Base-by-base conservation (phyloP, 1,140 invertebrate species). In the Wasmannia auropunctata region DNA sequence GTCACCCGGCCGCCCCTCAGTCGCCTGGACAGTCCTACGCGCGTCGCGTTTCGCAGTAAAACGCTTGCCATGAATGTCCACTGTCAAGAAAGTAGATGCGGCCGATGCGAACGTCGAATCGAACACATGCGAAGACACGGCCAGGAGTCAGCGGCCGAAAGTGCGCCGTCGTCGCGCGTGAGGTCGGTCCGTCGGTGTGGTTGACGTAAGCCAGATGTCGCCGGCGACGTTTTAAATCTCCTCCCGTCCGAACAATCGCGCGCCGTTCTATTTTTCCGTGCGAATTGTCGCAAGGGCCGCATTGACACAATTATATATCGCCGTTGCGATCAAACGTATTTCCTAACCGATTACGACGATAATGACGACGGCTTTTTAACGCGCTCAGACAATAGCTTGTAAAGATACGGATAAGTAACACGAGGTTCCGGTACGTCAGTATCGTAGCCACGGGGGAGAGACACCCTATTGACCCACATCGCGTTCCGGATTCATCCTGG, bases 361-460 rank as follows among this genome's bases (percentile, higher is more conserved):
- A 34, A 65, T 10, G n/a, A 34, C 34, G 16, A 65, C 10, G 34
- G n/a, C 11, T 65, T 22, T 40, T 22, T n/a, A 49, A 34, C n/a
- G 3, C n/a, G 11, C 28, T n/a, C 37, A 25, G 49, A 77, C 75
- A 77, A 63, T 77, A 58, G 75, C 43, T 22, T 8, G 7, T 49
- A 49, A 77, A 77, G 28, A 63, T 43, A n/a, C 7, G 75, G 77
- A 56, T 62, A 90, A 89, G 86, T 90, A 86, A 81, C 56, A 89
- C 86, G 87, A 87, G 77, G 72, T 90, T 89, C 89, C 86, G 88
- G 86, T 87, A 69, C n/a, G 60, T 49, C 88, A 89, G 89, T 60
- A 25, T 3, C 76, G 86, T 88, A 80, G 56, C 37, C 54, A 76
- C 16, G 43, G 7, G n/a, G 6, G 28, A 87, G 46, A 28, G 31